Evolutionary conservation across 2,797 vertebrate genomes (phyloP).

Genomic region (Hippoglossus hippoglossus): DNA sequence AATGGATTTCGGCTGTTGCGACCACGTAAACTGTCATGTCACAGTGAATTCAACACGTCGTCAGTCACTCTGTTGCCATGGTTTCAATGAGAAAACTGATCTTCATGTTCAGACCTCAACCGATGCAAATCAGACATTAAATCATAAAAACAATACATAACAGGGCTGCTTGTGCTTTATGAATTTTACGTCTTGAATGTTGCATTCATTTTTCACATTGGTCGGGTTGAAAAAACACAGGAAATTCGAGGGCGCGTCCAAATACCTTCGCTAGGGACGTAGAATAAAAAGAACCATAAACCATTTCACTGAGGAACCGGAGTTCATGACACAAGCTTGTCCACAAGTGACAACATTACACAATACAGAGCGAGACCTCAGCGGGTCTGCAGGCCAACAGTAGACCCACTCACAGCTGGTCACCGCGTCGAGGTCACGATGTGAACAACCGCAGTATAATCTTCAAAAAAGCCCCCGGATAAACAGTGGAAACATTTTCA

Average conservation of each 20-base stretch:
- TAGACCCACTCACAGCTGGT: constrained; percentile 64
- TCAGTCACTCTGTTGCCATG: constrained; percentile 49
- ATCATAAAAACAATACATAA: constrained; percentile 22
- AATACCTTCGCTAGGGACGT: constrained; percentile 33
- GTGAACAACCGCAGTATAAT: constrained; percentile 69
- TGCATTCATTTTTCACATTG: constrained; percentile 24
- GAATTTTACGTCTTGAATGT: constrained; percentile 26
- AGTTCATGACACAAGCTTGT: constrained; percentile 57
- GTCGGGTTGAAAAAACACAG: constrained; percentile 5
- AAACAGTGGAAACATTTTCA: constrained; percentile 78
- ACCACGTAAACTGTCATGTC: constrained; percentile 42
- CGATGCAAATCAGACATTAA: constrained; percentile 50
- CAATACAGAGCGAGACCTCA: constrained; percentile 44
- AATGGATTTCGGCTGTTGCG: constrained; percentile 13
- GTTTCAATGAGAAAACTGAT: constrained; percentile 49
- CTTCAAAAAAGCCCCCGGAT: constrained; percentile 67
- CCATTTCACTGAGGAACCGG: constrained; percentile 16
- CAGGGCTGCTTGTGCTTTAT: constrained; percentile 2
- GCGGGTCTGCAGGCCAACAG: constrained; percentile 27
- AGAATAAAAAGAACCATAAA: constrained; percentile 41
- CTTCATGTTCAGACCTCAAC: constrained; percentile 49
- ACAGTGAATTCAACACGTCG: constrained; percentile 39
- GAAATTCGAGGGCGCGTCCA: constrained; percentile 34
- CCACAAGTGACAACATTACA: constrained; percentile 53
- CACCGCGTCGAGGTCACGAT: constrained; percentile 60